These are phyloP conservation scores for Eucera pruinosa DNA, from an alignment of 2,888 invertebrate species.

Conservation along the genomic window DNA sequence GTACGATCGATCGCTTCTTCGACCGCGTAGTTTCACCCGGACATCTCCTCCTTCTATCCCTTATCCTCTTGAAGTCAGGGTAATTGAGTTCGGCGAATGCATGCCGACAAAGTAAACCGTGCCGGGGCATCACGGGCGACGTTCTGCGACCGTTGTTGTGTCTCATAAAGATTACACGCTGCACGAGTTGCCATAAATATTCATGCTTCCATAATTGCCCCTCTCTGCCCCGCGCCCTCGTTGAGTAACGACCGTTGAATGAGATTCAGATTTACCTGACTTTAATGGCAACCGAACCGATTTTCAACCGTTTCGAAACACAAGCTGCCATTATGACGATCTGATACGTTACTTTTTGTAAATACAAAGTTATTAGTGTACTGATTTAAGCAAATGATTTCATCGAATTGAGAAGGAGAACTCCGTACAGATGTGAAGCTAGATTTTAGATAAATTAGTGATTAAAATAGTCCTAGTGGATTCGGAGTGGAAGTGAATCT, in stretches of 20 bases:
- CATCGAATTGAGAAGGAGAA: too few species aligned
- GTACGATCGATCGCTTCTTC: slow-evolving; percentile 65
- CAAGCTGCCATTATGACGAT: neutral
- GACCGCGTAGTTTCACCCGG: slow-evolving; percentile 51
- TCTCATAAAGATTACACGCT: slow-evolving; percentile 74
- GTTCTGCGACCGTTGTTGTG: slow-evolving; percentile 68
- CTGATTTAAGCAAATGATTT: too few species aligned
- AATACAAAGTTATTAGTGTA: too few species aligned
- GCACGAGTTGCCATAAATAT: slow-evolving; percentile 72
- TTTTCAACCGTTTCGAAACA: slow-evolving; percentile 30
- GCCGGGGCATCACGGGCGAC: slow-evolving; percentile 59
- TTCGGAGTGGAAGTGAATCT: too few species aligned
- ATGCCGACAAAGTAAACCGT: slow-evolving; percentile 73
- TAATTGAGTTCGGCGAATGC: slow-evolving; percentile 71
- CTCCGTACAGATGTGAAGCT: too few species aligned
- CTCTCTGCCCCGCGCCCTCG: slow-evolving; percentile 34
- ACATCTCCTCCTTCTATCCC: slow-evolving; percentile 5
- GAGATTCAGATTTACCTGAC: slow-evolving; percentile 70
- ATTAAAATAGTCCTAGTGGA: too few species aligned
- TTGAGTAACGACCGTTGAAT: slow-evolving; percentile 64
- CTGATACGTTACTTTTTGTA: too few species aligned
- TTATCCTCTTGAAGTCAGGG: slow-evolving; percentile 36
- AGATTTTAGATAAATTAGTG: too few species aligned
- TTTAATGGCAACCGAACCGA: slow-evolving; percentile 23
- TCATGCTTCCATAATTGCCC: slow-evolving; percentile 72